These are phyloP conservation scores for Canis aureus DNA, from an alignment of 2,113 vertebrate species.

Conservation along the genomic window DNA sequence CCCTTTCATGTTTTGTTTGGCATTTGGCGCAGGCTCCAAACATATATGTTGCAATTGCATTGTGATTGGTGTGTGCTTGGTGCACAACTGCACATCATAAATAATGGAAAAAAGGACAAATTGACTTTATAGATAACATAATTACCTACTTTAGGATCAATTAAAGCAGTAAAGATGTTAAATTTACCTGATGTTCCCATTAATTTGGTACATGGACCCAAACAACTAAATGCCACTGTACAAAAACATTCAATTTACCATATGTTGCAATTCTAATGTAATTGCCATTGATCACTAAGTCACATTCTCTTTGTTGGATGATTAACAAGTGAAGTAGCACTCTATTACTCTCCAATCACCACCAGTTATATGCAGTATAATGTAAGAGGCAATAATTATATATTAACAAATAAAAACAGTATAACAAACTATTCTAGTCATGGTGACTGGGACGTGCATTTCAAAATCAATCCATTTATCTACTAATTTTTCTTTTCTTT, in stretches of 20 bases:
- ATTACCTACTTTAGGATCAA: conserved; percentile 66
- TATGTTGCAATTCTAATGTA: conserved; percentile 69
- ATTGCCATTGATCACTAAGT: conserved; percentile 61
- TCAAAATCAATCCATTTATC: neutral
- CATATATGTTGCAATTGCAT: neutral
- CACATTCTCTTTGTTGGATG: conserved; percentile 54
- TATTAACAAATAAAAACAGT: conserved; percentile 8
- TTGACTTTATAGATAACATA: conserved; percentile 64
- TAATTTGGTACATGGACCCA: conserved; percentile 63
- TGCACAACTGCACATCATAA: conserved; percentile 25
- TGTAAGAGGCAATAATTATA: neutral
- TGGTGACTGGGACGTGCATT: neutral
- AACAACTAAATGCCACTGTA: conserved; percentile 76
- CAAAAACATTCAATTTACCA: conserved; percentile 68
- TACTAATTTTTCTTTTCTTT: conserved; percentile 4
- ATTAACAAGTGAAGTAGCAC: conserved; percentile 65
- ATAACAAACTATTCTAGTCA: neutral
- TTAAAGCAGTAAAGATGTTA: conserved; percentile 67
- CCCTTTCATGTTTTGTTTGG: neutral
- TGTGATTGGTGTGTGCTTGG: neutral
- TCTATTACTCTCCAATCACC: conserved; percentile 3
- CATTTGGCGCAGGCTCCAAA: neutral
- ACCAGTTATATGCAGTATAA: neutral
- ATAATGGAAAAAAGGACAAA: conserved; percentile 60
- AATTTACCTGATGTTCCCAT: conserved; percentile 65